Evolutionary conservation across 92 coral and sea anemone genomes (phyloP).

Genomic region (Epizoanthus stellaris): DNA sequence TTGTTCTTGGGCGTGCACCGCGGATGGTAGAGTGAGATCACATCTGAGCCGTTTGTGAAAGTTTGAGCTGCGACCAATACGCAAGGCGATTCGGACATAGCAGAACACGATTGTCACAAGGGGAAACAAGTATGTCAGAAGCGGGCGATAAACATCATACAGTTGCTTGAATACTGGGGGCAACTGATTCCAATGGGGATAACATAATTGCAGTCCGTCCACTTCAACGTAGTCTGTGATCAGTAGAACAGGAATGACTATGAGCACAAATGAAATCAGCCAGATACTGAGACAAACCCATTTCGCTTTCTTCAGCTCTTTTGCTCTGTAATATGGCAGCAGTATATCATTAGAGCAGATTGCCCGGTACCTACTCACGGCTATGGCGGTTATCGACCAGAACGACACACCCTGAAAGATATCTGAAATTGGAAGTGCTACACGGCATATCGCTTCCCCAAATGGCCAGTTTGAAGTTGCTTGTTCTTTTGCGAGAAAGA

Average conservation of each 20-base stretch:
- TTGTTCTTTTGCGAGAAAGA: conserved; percentile 27
- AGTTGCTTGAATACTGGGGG: not conserved
- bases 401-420: conserved; percentile 61
- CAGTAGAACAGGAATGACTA: conserved; percentile 1
- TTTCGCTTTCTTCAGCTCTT: conserved; percentile 26
- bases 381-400: conserved; percentile 55
- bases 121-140: conserved; percentile 21
- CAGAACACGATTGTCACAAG: conserved; percentile 18
- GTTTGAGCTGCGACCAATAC: conserved; percentile 24
- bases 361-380: conserved; percentile 50
- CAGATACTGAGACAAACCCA: conserved; percentile 30
- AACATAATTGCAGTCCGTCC: not conserved
- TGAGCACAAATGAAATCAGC: conserved; percentile 6
- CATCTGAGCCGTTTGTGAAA: conserved; percentile 13
- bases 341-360: conserved; percentile 33
- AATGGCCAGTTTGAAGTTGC: conserved; percentile 55
- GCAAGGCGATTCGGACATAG: conserved; percentile 11
- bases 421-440: conserved; percentile 51
- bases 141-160: conserved; percentile 20
- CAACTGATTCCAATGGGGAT: not conserved
- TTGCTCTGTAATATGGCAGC: conserved; percentile 15
- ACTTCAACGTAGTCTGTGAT: not conserved
- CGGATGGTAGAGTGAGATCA: not conserved
- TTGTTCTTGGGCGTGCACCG: not conserved
- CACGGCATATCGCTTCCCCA: conserved; percentile 48